Percentiles rank a stretch among this genome's conserved stretches.
Conservation (phyloP, 2,113 vertebrate species). For the Embiotoca jacksoni region DNA sequence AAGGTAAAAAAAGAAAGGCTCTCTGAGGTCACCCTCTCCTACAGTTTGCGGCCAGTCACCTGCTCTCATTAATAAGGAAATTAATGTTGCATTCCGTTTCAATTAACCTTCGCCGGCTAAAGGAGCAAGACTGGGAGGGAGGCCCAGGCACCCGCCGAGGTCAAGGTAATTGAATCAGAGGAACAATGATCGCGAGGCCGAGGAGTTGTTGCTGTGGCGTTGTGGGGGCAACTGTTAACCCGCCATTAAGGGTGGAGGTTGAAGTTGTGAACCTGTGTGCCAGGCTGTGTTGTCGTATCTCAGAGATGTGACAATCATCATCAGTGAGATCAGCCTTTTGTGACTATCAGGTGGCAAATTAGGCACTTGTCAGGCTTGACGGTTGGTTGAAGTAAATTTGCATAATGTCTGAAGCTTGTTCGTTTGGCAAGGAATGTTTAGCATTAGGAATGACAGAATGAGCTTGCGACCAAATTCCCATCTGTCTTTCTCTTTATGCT, state of each 20-base stretch:
- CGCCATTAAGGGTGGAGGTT: conserved; percentile 52
- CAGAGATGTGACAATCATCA: conserved; percentile 40
- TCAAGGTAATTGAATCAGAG: conserved; percentile 86
- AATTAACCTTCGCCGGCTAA: conserved; percentile 86
- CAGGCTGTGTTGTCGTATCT: conserved; percentile 42
- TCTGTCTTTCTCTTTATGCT: neutral
- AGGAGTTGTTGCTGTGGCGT: conserved; percentile 66
- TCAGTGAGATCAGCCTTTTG: conserved; percentile 17
- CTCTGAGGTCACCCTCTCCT: conserved; percentile 63
- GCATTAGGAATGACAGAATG: conserved; percentile 2
- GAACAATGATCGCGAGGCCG: conserved; percentile 75
- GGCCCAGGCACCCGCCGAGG: conserved; percentile 77
- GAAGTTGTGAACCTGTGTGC: conserved; percentile 43
- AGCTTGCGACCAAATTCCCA: neutral
- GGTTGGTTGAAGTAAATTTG: conserved; percentile 26
- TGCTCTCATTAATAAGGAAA: conserved; percentile 85
- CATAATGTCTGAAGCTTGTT: conserved; percentile 22
- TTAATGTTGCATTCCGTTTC: conserved; percentile 87
- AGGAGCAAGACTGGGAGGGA: conserved; percentile 77
- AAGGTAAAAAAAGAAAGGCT: conserved; percentile 27
- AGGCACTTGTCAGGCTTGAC: conserved; percentile 22
- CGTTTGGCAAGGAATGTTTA: neutral
- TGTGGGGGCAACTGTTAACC: conserved; percentile 64
- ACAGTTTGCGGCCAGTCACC: conserved; percentile 68
- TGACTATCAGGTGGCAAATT: conserved; percentile 36